Conservation (phyloP, 2,113 vertebrate genomes). For the Puntigrus tetrazona region DNA sequence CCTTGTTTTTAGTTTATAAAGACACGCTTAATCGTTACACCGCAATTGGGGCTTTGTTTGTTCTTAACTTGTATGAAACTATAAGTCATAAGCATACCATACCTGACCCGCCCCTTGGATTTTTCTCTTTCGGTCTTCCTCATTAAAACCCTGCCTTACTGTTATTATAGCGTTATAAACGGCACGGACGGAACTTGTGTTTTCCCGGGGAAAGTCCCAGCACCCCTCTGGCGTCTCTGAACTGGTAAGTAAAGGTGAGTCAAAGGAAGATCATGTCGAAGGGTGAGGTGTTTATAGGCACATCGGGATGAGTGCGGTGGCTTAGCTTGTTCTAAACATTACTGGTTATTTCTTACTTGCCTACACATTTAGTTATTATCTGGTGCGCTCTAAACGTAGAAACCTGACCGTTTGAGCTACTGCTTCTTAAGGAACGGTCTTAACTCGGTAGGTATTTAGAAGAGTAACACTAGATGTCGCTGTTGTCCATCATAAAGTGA, state of each 20-base stretch:
- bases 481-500: not conserved
- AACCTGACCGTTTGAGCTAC: not conserved
- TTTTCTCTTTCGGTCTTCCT: not conserved
- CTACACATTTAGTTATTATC: not conserved
- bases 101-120: not conserved
- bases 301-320: not conserved
- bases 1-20: not conserved
- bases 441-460: not conserved
- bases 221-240: not conserved
- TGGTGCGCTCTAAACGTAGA: not conserved
- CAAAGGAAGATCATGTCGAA: conserved; percentile 15
- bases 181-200: not conserved
- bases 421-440: not conserved
- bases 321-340: not conserved
- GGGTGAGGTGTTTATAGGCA: not conserved
- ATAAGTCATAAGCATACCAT: not conserved
- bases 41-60: not conserved
- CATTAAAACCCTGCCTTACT: not conserved
- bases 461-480: not conserved
- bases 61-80: not conserved
- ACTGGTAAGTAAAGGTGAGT: conserved; percentile 10
- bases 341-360: not conserved
- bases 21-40: not conserved
- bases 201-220: conserved; percentile 43
- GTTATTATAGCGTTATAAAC: conserved; percentile 19